Base-by-base conservation (phyloP, 2,797 vertebrate species). In the Leucoraja ocellata region DNA sequence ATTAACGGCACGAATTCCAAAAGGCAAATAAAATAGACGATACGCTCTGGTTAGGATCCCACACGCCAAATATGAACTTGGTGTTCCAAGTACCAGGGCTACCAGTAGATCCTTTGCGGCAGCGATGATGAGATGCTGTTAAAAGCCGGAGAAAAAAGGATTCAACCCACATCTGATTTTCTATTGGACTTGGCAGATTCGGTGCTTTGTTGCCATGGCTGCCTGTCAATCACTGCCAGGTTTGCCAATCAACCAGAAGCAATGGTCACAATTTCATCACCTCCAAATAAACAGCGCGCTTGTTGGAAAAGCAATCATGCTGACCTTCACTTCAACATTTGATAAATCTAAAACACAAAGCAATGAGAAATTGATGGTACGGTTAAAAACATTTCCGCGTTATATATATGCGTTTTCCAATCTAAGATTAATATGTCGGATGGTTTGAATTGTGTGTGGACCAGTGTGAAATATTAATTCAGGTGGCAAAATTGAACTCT, bases 141-240 rank as follows among this genome's bases (percentile, higher is more conserved):
- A 79, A 93, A 71, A 46, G 68, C 25, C 65, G 68, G 18, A 86
- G 0, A 2, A 3, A 73, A 88, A 7, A 14, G 13, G 65, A 93
- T 78, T 61, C 61, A 9, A 91, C 94, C 93, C 32, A 94, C 94
- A 94, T 94, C 95, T 96, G 97, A 96, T 96, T 97, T 95, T 96
- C 98, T 97, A 97, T 97, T 97, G 97, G 97, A 97, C 97, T 97
- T 97, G 97, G 98, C 97, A 98, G 98, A 98, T 97, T 97, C 97
- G 97, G 96, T 96, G 96, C 96, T 94, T 95, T 95, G 97, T 98
- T 98, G 96, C 97, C 97, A 97, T 97, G 97, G 97, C 96, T 96
- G 95, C 96, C 97, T 98, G 98, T 98, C 98, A 98, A 97, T 99
- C 98, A 98, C 96, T 96, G 97, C 97, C 97, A 96, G 95, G 95